Evolutionary conservation across 2,113 vertebrate genomes (phyloP).

Genomic region (Lichenostomus cassidix): DNA sequence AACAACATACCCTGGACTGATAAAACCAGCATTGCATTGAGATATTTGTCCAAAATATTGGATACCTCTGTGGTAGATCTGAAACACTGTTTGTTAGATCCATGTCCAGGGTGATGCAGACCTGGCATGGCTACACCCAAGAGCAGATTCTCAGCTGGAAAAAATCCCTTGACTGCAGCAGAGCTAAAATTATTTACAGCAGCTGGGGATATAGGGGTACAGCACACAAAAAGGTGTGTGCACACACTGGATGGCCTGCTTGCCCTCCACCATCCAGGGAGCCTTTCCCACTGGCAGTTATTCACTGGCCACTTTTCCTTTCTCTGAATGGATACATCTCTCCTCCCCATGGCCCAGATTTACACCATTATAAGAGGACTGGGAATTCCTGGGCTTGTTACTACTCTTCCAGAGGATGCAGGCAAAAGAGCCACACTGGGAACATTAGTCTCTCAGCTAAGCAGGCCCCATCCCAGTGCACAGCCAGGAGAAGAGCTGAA

Average conservation of each 20-base stretch:
- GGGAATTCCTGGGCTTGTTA: neutral
- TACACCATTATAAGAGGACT: neutral
- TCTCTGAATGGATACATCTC: neutral
- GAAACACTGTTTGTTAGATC: neutral
- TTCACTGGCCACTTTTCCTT: neutral
- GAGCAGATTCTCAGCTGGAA: neutral
- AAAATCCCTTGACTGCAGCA: neutral
- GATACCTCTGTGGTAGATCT: neutral
- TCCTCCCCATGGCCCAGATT: rapidly evolving
- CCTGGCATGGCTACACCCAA: neutral
- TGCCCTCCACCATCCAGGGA: neutral
- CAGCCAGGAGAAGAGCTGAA: neutral
- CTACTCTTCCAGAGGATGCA: neutral
- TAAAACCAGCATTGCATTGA: rapidly evolving
- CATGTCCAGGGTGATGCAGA: neutral
- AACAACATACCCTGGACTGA: neutral
- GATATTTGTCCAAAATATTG: neutral
- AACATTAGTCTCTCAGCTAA: neutral
- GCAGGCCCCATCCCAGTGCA: neutral
- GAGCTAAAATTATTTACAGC: neutral
- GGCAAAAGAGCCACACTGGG: neutral
- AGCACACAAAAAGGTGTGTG: neutral
- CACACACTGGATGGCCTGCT: neutral
- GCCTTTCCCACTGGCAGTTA: neutral
- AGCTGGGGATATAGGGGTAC: neutral